Conservation (phyloP, 2,113 vertebrate genomes). For the Pao palembangensis region DNA sequence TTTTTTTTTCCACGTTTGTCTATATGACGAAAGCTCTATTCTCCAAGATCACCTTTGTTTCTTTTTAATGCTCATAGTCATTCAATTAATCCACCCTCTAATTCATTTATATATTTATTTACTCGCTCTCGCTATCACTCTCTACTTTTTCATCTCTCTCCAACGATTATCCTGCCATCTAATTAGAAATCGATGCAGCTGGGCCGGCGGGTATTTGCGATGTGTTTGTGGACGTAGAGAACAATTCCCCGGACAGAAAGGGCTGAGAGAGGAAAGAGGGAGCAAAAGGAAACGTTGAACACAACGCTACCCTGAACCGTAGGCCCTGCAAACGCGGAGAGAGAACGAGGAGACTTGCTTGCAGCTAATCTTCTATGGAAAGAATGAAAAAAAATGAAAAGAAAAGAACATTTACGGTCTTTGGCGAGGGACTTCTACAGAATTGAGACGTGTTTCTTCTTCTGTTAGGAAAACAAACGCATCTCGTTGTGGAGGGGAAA, state of each 20-base stretch:
- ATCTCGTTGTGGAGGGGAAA: slow-evolving; percentile 40
- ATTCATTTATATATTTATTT: slow-evolving; percentile 77
- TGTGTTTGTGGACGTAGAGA: slow-evolving; percentile 85
- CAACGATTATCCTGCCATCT: slow-evolving; percentile 82
- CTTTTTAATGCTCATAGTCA: slow-evolving; percentile 69
- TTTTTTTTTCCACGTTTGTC: slow-evolving; percentile 31
- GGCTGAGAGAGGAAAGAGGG: slow-evolving; percentile 50
- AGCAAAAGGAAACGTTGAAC: slow-evolving; percentile 64
- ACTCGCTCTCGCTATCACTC: slow-evolving; percentile 62
- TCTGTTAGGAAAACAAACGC: slow-evolving; percentile 67
- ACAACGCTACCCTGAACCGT: slow-evolving; percentile 43
- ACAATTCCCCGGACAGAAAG: slow-evolving; percentile 79
- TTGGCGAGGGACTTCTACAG: slow-evolving; percentile 59
- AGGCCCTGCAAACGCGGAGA: background rate
- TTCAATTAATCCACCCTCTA: slow-evolving; percentile 74
- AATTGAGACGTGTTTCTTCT: slow-evolving; percentile 50
- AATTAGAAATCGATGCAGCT: slow-evolving; percentile 86
- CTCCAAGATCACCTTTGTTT: slow-evolving; percentile 65
- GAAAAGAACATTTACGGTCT: slow-evolving; percentile 66
- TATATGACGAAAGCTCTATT: slow-evolving; percentile 42
- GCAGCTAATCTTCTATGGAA: slow-evolving; percentile 64
- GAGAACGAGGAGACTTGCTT: slow-evolving; percentile 65
- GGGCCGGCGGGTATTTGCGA: slow-evolving; percentile 83
- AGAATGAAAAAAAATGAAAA: slow-evolving; percentile 69
- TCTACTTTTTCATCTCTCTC: slow-evolving; percentile 76